These are phyloP conservation scores for Hydrochoerus hydrochaeris DNA, from an alignment of 2,113 vertebrate genomes.

Conservation along the genomic window DNA sequence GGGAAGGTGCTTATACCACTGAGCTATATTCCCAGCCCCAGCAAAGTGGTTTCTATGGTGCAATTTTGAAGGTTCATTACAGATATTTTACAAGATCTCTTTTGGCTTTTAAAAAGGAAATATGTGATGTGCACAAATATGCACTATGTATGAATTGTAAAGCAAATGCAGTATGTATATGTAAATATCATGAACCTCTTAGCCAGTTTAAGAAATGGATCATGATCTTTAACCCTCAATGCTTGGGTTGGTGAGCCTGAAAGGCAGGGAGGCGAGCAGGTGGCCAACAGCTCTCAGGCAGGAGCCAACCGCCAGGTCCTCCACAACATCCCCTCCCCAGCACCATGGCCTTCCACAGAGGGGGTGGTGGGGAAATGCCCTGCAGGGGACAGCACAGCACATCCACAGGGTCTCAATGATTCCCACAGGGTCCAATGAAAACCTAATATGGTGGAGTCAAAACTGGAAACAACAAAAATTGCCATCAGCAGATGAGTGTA, in stretches of 20 bases:
- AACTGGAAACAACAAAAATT: not conserved
- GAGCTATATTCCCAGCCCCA: too few relatives aligned
- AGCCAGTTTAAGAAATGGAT: not conserved
- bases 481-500: not conserved
- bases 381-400: not conserved
- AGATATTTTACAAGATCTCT: not conserved
- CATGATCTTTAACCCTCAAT: not conserved
- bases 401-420: not conserved
- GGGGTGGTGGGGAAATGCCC: not conserved
- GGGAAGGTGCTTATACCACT: too few relatives aligned
- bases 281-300: not conserved
- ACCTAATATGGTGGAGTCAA: not conserved
- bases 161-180: not conserved
- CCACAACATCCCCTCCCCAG: not conserved
- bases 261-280: not conserved
- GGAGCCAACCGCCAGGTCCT: not conserved
- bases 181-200: not conserved
- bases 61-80: not conserved
- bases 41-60: not conserved
- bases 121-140: not conserved
- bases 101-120: not conserved
- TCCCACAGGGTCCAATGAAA: not conserved
- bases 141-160: not conserved
- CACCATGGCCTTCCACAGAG: not conserved
- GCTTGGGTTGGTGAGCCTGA: not conserved